Conservation (phyloP, 2,797 vertebrate genomes). For the Cuniculus paca region DNA sequence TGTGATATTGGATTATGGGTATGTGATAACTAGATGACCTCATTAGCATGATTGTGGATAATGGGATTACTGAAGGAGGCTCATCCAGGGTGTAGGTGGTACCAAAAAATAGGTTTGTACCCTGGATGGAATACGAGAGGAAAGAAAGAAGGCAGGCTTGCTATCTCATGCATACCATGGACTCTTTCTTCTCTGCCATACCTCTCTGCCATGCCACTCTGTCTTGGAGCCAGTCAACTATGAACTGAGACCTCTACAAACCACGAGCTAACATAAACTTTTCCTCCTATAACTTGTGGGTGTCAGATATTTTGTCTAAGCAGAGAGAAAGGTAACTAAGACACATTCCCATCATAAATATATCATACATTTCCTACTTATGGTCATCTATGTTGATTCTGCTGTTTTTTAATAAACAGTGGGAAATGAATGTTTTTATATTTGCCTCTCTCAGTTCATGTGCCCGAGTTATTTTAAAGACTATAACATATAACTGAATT, state of each 20-base stretch:
- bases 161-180: neutral
- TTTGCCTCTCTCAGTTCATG: neutral
- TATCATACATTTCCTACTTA: neutral
- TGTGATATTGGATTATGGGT: neutral
- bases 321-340: neutral
- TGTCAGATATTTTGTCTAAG: neutral
- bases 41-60: neutral
- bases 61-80: neutral
- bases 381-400: neutral
- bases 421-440: neutral
- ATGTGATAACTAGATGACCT: neutral
- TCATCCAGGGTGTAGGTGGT: neutral
- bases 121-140: neutral
- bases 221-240: neutral
- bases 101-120: neutral
- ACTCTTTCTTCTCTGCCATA: neutral
- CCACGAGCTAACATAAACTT: neutral
- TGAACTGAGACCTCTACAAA: neutral
- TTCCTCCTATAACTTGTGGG: neutral
- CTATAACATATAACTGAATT: neutral
- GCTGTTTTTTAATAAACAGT: neutral
- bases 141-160: neutral
- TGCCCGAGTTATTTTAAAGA: slow-evolving; percentile 12
- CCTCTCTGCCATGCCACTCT: neutral
- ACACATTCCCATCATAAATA: neutral